Evolutionary conservation across 2,113 vertebrate genomes (phyloP), one percentile per base, ranked within the genome.

Genomic region (Xenopus tropicalis): DNA sequence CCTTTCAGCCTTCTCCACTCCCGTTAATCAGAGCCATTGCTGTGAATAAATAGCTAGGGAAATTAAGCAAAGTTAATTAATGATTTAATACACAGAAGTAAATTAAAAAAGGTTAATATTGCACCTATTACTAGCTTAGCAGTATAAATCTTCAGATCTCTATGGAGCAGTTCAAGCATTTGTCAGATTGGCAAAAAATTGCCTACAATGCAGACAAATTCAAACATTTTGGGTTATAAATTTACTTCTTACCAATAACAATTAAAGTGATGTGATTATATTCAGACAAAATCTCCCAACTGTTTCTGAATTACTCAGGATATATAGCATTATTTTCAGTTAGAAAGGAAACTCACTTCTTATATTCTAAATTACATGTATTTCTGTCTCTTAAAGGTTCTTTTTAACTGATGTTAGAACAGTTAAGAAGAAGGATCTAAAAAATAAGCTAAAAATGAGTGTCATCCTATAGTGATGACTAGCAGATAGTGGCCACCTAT

Each of bases 21-120:
- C 29, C 0, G 12, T 66, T 29, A 74, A 66, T 62, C 64, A 37
- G 68, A 62, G 56, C 61, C 37, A 3, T 0, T 0, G 43, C 71
- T 71, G 20, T 19, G 65, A 52, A 74, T 71, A 87, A 88, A 66
- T 29, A 2, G 85, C 84, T 80, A 17, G 20, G 82, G 81, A 85
- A 88, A 84, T 79, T 59, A 79, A 42, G 66, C 66, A 19, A 58
- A 71, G 81, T 80, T 81, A 81, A 89, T 86, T 82, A 79, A 85
- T 1, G 21, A 77, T 80, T 84, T 81, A 71, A 81, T 85, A 86
- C 87, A 90, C 66, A 80, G 66, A 87, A 80, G 86, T 80, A 73
- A 80, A 83, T 81, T 78, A 74, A 22, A 78, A n/a, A 83, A 86
- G 82, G 82, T 76, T 79, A 78, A 78, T 61, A 1, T 70, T 17